Evolutionary conservation across 2,888 invertebrate genomes (phyloP).

Genomic region (Villa cingulata): DNA sequence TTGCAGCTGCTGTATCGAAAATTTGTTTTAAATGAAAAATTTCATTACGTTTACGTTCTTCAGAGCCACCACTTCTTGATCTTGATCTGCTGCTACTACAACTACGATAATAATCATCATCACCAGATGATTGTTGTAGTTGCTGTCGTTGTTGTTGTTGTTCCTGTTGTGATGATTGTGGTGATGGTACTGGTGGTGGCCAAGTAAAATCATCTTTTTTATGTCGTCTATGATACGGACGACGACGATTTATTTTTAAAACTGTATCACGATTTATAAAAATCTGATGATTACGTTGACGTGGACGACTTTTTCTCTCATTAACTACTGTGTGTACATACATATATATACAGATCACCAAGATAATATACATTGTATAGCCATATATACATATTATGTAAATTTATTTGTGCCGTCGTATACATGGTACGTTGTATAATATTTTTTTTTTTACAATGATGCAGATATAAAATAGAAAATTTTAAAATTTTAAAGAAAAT

Average conservation of each 20-base stretch:
- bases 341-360: too few relatives aligned
- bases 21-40: constrained; percentile 28
- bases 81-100: neutral
- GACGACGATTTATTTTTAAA: constrained; percentile 32
- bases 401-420: too few relatives aligned
- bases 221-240: constrained; percentile 23
- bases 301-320: constrained; percentile 26
- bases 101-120: neutral
- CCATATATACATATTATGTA: too few relatives aligned
- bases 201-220: constrained; percentile 31
- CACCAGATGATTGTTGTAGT: neutral
- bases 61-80: constrained; percentile 19
- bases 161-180: neutral
- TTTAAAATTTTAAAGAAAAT: too few relatives aligned
- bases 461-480: too few relatives aligned
- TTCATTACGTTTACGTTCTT: constrained; percentile 23
- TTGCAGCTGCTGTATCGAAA: constrained; percentile 23
- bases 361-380: too few relatives aligned
- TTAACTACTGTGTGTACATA: neutral
- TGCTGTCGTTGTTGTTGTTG: neutral
- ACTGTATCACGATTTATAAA: constrained; percentile 34
- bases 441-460: too few relatives aligned
- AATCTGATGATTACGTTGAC: constrained; percentile 27
- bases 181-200: constrained; percentile 23
- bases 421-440: too few relatives aligned